Evolutionary conservation across 2,888 invertebrate species (phyloP).

Genomic region (Lypha dubia): DNA sequence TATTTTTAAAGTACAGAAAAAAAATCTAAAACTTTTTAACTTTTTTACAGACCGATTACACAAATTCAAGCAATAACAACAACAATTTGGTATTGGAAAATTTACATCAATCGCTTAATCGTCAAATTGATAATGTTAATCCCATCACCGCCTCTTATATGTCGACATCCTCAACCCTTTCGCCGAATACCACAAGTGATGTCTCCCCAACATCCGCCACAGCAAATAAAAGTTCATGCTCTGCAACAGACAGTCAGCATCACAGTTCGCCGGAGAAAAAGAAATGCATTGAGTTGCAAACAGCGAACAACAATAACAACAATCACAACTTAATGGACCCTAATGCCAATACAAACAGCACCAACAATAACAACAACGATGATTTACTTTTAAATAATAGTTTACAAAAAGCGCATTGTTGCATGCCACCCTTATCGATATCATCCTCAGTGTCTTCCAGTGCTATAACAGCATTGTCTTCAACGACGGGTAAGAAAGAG

Average conservation of each 20-base stretch:
- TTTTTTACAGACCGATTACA: conserved; percentile 61
- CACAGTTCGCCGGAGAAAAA: conserved; percentile 76
- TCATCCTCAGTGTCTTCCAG: conserved; percentile 69
- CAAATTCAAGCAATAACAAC: conserved; percentile 44
- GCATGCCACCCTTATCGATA: conserved; percentile 73
- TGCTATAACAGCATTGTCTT: conserved; percentile 62
- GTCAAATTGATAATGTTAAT: conserved; percentile 68
- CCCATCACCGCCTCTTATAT: conserved; percentile 52
- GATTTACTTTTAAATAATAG: conserved; percentile 54
- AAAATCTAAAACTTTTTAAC: conserved; percentile 5
- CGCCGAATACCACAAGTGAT: conserved; percentile 67
- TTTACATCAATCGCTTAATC: conserved; percentile 65
- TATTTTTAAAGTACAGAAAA: conserved; percentile 58
- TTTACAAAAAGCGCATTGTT: conserved; percentile 77
- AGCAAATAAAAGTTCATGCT: conserved; percentile 75
- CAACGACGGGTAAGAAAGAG: conserved; percentile 54
- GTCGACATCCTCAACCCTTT: conserved; percentile 63
- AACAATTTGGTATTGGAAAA: conserved; percentile 62
- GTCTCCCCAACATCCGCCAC: conserved; percentile 67
- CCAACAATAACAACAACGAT: conserved; percentile 27
- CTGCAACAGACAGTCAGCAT: conserved; percentile 60
- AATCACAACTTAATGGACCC: conserved; percentile 54
- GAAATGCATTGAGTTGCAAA: conserved; percentile 78
- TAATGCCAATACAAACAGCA: conserved; percentile 20
- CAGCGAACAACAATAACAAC: conserved; percentile 76